A percentile compares a stretch with the other conserved stretches of the same genome.
Conservation (phyloP, 2,797 vertebrate genomes). For the Thripadectes ignobilis region DNA sequence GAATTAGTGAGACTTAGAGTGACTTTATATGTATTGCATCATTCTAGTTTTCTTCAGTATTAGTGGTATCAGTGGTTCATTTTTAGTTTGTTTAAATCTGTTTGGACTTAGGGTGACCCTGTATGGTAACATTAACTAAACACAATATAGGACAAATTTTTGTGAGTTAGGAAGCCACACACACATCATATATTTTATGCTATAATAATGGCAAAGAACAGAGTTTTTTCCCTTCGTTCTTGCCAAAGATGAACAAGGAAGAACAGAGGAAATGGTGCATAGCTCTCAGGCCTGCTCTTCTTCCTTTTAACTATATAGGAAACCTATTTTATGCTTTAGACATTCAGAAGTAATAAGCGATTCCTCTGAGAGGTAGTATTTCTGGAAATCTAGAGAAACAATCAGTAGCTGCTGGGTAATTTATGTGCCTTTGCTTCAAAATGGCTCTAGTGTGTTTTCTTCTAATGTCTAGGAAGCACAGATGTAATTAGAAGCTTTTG, state of each 20-base stretch:
- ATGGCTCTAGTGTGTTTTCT: background rate
- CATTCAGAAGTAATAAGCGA: conserved; percentile 20
- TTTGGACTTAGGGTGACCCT: background rate
- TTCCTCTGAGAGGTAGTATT: conserved; percentile 18
- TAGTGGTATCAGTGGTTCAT: background rate
- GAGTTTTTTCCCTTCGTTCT: background rate
- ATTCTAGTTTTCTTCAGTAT: background rate
- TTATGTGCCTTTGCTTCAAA: conserved; percentile 27
- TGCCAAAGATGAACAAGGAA: background rate
- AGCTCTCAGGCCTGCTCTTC: background rate
- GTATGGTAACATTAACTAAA: background rate
- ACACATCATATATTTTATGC: background rate
- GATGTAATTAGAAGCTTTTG: background rate
- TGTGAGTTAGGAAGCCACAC: background rate
- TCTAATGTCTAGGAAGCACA: background rate
- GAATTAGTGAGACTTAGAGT: background rate
- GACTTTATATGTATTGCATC: background rate
- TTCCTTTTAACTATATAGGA: background rate
- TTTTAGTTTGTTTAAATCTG: background rate
- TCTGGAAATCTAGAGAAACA: conserved; percentile 11
- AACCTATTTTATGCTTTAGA: background rate
- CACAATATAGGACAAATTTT: background rate
- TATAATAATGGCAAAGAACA: background rate
- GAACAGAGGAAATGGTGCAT: background rate
- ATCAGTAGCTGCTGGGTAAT: background rate